phyloP scores from a whole-genome alignment of 2,797 vertebrate genomes.

The Podargus strigoides region DNA sequence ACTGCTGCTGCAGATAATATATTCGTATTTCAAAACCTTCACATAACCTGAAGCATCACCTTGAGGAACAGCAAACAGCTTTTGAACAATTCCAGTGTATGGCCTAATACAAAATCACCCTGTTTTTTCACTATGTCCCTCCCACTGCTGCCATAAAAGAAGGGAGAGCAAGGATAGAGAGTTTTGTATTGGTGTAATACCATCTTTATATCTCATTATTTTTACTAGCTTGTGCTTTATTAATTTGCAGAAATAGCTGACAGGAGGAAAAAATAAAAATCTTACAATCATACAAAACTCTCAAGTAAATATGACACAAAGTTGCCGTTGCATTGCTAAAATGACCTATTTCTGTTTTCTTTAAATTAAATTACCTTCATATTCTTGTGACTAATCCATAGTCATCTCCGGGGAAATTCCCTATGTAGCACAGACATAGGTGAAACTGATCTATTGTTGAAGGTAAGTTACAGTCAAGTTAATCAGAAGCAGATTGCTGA shows the following conservation, averaged over 20 bases:
- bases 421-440: neutral
- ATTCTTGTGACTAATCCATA: neutral
- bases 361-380: conserved; percentile 2
- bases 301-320: neutral
- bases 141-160: neutral
- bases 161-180: neutral
- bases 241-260: neutral
- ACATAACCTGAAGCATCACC: neutral
- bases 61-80: neutral
- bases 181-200: neutral
- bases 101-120: neutral
- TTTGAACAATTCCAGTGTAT: neutral
- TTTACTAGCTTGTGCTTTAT: neutral
- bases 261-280: neutral
- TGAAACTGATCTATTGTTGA: neutral
- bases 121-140: neutral
- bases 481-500: neutral
- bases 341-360: neutral
- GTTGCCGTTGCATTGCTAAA: neutral
- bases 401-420: neutral
- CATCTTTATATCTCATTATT: neutral
- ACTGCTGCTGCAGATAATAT: neutral
- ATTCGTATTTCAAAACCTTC: neutral
- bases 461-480: neutral
- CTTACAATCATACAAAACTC: neutral